A percentile compares a stretch with the other conserved stretches of the same genome.
phyloP scores from a whole-genome alignment of 2,797 vertebrate genomes.

The Epinephelus coioides region DNA sequence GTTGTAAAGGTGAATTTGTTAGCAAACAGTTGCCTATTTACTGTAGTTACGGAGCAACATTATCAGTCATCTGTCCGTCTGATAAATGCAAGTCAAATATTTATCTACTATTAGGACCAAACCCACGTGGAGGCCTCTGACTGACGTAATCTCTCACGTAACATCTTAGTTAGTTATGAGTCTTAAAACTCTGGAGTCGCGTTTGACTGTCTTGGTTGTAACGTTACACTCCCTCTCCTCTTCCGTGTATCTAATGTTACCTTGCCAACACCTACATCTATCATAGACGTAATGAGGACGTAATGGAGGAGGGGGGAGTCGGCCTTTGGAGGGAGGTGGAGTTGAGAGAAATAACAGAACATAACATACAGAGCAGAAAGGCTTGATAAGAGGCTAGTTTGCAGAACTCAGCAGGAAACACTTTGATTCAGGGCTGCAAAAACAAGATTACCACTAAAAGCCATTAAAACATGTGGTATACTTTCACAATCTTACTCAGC shows the following conservation, averaged over 20 bases:
- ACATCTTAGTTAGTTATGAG: too few species aligned
- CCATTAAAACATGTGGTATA: conserved; percentile 24
- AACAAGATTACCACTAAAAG: conserved; percentile 20
- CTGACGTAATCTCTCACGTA: too few species aligned
- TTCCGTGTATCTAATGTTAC: too few species aligned
- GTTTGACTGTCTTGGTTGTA: too few species aligned
- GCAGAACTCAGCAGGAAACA: conserved; percentile 20
- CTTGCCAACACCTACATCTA: too few species aligned
- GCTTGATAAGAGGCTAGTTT: not conserved
- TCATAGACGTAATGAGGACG: too few species aligned
- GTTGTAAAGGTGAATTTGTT: not conserved
- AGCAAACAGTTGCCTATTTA: not conserved
- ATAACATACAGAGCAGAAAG: not conserved
- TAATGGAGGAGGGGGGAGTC: too few species aligned
- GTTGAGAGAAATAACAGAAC: not conserved
- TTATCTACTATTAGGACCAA: not conserved
- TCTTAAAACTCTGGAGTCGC: too few species aligned
- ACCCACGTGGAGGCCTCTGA: too few species aligned
- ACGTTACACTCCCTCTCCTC: too few species aligned
- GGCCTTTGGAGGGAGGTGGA: too few species aligned
- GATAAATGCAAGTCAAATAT: not conserved
- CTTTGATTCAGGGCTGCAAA: conserved; percentile 16
- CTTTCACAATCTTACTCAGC: conserved; percentile 7
- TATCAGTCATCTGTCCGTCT: not conserved
- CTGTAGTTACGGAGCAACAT: not conserved